Evolutionary conservation across 2,888 invertebrate genomes (phyloP), one percentile per base, ranked within the genome.

Genomic region (Bimastos eiseni): DNA sequence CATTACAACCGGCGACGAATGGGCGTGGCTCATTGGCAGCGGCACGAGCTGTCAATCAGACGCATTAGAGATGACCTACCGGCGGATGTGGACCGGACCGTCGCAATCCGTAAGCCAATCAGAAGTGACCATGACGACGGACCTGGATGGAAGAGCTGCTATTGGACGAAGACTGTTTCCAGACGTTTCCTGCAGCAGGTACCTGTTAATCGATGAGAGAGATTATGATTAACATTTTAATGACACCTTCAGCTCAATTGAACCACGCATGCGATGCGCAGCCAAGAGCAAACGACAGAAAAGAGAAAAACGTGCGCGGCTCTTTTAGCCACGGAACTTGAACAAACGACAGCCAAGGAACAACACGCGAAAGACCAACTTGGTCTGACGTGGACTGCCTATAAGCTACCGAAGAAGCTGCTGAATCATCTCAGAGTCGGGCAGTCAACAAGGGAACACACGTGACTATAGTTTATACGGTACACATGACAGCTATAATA

Each of bases 141-240:
- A 70, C 8, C 30, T 70, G 70, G 70, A 30, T 11, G 30, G 30
- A n/a, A 70, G 70, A 70, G n/a, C 70, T 70, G 70, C 70, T 70
- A 70, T n/a, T 70, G 70, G 70, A 70, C 70, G 70, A 70, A 5
- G 70, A 8, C 70, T 70, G 30, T n/a, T 30, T n/a, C 70, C 70
- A n/a, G 70, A 13, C 30, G 70, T n/a, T 86, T 30, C 86, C 86
- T 37, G 36, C 86, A 2, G 86, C 86, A 30, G 86, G 86, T 36
- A 86, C 36, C 36, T 86, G 86, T 86, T 24, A 86, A 86, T 86
- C 86, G 37, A 86, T 70, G n/a, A n/a, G n/a, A n/a, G 6, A 70
- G 70, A 70, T 70, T 70, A 70, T 70, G 70, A 70, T 70, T 70
- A 70, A 70, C 70, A 70, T 70, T 70, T 70, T 70, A 70, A 70